These are phyloP conservation scores for Xanthorhoe spadicearia DNA, from an alignment of 2,888 invertebrate genomes.

Conservation along the genomic window DNA sequence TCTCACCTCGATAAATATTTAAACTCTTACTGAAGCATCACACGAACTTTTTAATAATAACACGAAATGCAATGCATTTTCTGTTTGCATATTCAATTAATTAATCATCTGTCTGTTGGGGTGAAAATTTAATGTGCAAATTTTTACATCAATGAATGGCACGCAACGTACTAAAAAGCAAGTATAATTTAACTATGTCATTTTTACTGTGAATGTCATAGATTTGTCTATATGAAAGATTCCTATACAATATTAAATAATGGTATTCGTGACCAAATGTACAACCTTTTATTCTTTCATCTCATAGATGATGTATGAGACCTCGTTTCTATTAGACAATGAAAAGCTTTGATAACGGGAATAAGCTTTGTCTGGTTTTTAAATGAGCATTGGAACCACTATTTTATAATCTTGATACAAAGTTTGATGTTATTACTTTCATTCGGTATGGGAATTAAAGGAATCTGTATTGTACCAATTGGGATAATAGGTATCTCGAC, in stretches of 20 bases:
- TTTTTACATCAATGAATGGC: too few species aligned
- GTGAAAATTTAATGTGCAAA: too few species aligned
- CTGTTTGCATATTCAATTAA: too few species aligned
- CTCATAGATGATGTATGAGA: conserved; percentile 50
- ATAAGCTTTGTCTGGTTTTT: conserved; percentile 34
- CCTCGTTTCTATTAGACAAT: conserved; percentile 55
- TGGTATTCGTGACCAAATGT: conserved; percentile 61
- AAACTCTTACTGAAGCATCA: too few species aligned
- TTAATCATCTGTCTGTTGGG: too few species aligned
- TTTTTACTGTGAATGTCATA: conserved; percentile 1
- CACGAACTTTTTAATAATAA: too few species aligned
- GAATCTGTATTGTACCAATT: too few species aligned
- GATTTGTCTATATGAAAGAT: background rate
- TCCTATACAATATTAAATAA: conserved; percentile 60
- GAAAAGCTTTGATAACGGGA: conserved; percentile 50
- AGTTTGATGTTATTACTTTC: background rate
- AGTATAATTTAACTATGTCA: background rate
- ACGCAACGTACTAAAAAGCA: too few species aligned
- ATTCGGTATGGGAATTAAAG: too few species aligned
- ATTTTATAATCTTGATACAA: conserved; percentile 35
- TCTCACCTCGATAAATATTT: too few species aligned
- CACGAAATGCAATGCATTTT: too few species aligned
- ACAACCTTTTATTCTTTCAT: conserved; percentile 47
- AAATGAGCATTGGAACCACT: conserved; percentile 35
- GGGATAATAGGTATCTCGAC: too few species aligned